Percentiles rank a stretch among this genome's conserved stretches.
Evolutionary conservation across 2,113 vertebrate species (phyloP).

Genomic region (Pongo pygmaeus): DNA sequence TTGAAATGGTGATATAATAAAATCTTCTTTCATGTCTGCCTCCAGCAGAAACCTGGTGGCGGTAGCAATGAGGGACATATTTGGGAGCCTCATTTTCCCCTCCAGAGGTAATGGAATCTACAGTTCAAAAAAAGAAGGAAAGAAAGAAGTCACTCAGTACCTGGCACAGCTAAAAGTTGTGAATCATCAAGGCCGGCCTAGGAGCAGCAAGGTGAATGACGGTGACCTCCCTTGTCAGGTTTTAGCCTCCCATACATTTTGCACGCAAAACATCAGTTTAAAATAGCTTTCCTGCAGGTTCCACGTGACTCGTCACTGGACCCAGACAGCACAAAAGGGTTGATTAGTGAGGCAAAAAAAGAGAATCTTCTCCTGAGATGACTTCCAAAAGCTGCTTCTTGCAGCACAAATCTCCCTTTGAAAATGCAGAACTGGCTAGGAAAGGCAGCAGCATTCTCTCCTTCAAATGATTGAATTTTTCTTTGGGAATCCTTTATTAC

Average conservation of each 20-base stretch:
- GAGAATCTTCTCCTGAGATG: slow-evolving; percentile 73
- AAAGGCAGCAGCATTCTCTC: slow-evolving; percentile 12
- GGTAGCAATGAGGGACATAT: background rate
- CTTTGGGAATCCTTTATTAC: background rate
- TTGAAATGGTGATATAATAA: background rate
- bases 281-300: slow-evolving; percentile 74
- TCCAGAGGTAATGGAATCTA: background rate
- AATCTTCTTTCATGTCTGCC: background rate
- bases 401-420: slow-evolving; percentile 68
- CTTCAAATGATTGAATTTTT: slow-evolving; percentile 25
- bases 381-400: slow-evolving; percentile 75
- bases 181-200: slow-evolving; percentile 17
- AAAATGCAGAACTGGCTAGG: slow-evolving; percentile 58
- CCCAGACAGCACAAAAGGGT: slow-evolving; percentile 69
- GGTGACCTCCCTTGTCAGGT: slow-evolving; percentile 53
- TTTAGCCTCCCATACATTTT: slow-evolving; percentile 54
- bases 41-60: background rate
- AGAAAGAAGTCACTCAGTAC: background rate
- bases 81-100: background rate
- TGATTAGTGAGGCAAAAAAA: slow-evolving; percentile 73
- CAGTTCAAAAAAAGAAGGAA: background rate
- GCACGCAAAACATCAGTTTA: slow-evolving; percentile 59
- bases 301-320: slow-evolving; percentile 76
- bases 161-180: background rate
- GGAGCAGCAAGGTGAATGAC: slow-evolving; percentile 51